Evolutionary conservation across 2,888 invertebrate genomes (phyloP).

Genomic region (Lamproptera curius): DNA sequence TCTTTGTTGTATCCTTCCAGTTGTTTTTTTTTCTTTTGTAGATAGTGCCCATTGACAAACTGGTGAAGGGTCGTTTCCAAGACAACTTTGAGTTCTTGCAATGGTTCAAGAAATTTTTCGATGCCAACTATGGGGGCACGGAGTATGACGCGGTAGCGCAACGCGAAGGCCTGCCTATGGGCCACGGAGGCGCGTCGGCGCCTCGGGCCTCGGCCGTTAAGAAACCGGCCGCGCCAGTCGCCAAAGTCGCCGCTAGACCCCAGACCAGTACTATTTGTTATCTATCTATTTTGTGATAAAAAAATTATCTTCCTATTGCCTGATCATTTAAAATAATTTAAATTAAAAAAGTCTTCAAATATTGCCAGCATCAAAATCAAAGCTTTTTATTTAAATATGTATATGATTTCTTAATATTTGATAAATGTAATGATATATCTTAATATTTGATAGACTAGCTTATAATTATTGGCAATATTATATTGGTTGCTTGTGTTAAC

Average conservation of each 20-base stretch:
- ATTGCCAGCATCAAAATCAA: no score
- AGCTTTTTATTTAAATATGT: no score
- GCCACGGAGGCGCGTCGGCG: slow-evolving; percentile 82
- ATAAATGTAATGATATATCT: no score
- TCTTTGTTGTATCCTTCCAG: slow-evolving; percentile 52
- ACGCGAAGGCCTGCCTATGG: slow-evolving; percentile 92
- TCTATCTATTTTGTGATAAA: slow-evolving; percentile 28
- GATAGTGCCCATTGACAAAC: slow-evolving; percentile 95
- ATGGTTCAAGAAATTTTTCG: slow-evolving; percentile 99
- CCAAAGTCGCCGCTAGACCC: slow-evolving; percentile 78
- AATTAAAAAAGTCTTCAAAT: no score
- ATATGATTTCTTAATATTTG: no score
- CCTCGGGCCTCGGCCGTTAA: slow-evolving; percentile 70
- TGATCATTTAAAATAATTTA: no score
- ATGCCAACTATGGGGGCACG: slow-evolving; percentile 97
- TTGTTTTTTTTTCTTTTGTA: slow-evolving; percentile 78
- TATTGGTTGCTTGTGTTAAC: no score
- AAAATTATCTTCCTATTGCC: no score
- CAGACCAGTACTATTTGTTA: slow-evolving; percentile 76
- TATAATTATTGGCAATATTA: no score
- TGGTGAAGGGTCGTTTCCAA: slow-evolving; percentile 99
- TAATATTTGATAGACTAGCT: no score
- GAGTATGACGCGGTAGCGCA: slow-evolving; percentile 95
- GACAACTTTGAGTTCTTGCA: slow-evolving; percentile 99
- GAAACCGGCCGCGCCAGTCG: slow-evolving; percentile 60